Evolutionary conservation across 2,888 invertebrate species (phyloP).

Genomic region (Lagria hirta): DNA sequence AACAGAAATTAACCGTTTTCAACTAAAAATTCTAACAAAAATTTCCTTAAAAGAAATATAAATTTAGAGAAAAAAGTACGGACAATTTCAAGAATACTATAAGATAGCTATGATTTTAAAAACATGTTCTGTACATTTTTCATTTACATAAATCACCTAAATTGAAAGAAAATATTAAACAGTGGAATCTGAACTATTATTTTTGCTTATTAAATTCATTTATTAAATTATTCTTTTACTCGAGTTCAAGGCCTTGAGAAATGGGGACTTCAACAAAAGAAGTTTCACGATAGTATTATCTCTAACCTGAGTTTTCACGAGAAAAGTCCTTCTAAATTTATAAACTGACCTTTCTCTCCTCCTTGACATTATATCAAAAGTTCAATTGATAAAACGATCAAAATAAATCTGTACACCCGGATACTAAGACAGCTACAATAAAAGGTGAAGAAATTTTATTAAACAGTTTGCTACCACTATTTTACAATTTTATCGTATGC

Average conservation of each 20-base stretch:
- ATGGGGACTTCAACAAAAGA: background rate
- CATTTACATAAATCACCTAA: no score
- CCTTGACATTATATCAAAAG: background rate
- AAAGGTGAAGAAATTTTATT: conserved; percentile 20
- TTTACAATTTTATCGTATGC: conserved; percentile 15
- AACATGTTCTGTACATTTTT: no score
- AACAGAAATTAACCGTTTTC: no score
- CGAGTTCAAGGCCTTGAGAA: conserved; percentile 3
- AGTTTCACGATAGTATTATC: conserved; percentile 8
- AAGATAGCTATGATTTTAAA: no score
- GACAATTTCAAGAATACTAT: no score
- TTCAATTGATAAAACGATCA: conserved; percentile 4
- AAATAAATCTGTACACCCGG: conserved; percentile 5
- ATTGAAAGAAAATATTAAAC: no score
- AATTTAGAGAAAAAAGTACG: no score
- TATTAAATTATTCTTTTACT: no score
- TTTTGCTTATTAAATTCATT: no score
- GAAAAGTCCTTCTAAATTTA: conserved; percentile 14
- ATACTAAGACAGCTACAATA: conserved; percentile 18
- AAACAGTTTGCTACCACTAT: conserved; percentile 18
- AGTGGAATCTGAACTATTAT: no score
- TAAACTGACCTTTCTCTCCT: conserved; percentile 5
- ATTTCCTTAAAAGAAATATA: no score
- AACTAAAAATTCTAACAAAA: no score
- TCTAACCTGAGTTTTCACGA: conserved; percentile 10